phyloP scores from a whole-genome alignment of 2,888 invertebrate genomes.

The Scaptomyza caliginosa region DNA sequence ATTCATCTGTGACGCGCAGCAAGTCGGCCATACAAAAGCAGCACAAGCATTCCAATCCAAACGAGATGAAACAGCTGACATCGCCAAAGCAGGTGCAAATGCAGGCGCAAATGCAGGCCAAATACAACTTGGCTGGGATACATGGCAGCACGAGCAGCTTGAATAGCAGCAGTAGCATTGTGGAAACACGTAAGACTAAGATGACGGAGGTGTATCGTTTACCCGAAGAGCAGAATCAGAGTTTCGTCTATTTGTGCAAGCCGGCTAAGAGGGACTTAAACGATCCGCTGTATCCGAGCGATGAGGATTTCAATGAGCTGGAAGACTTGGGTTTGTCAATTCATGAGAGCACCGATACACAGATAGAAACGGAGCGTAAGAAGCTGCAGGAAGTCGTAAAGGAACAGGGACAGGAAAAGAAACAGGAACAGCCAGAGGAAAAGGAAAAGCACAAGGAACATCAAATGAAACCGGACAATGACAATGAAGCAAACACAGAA shows the following conservation, averaged over 20 bases:
- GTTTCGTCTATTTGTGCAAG: slow-evolving; percentile 63
- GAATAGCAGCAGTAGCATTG: slow-evolving; percentile 15
- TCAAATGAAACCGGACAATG: not conserved
- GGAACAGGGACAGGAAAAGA: not conserved
- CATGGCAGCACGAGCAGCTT: not conserved
- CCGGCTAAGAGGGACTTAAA: slow-evolving; percentile 44
- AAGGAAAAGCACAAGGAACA: too few species aligned
- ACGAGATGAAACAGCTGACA: not conserved
- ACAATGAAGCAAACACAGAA: not conserved
- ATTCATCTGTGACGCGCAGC: not conserved
- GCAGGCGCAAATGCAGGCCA: not conserved
- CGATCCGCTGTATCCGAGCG: slow-evolving; percentile 43
- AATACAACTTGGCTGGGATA: not conserved
- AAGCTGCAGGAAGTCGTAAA: not conserved
- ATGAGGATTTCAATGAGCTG: not conserved
- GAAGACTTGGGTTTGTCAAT: not conserved
- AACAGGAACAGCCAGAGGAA: not conserved
- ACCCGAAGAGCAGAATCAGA: slow-evolving; percentile 51
- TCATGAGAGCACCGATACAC: not conserved
- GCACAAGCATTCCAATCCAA: not conserved
- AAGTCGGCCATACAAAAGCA: slow-evolving; percentile 19
- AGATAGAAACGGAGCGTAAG: not conserved
- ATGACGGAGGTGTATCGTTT: slow-evolving; percentile 26
- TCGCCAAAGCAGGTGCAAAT: not conserved
- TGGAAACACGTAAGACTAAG: slow-evolving; percentile 12